A percentile compares a stretch with the other conserved stretches of the same genome.
Evolutionary conservation across 2,113 vertebrate species (phyloP).

Genomic region (Aegotheles bennettii): DNA sequence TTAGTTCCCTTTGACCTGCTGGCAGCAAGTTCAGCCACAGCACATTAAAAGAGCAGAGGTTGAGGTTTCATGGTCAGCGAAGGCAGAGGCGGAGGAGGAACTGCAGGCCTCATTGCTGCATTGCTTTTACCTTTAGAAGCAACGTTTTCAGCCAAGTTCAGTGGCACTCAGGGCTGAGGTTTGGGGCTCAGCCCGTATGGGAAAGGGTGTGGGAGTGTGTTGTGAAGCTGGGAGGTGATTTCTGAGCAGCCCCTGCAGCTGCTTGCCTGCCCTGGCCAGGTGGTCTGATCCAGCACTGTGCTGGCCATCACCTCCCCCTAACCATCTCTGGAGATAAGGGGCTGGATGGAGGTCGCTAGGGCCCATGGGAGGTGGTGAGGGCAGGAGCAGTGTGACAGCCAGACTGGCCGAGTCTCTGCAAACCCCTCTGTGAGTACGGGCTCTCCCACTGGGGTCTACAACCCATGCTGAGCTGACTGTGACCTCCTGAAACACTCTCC

Average conservation of each 20-base stretch:
- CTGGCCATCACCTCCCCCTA: not conserved
- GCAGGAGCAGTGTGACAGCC: not conserved
- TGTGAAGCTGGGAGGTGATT: not conserved
- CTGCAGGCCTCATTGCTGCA: not conserved
- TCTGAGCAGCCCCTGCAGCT: not conserved
- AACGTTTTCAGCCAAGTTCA: not conserved
- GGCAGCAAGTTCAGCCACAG: conserved; percentile 64
- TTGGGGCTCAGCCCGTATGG: not conserved
- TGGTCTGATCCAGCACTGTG: not conserved
- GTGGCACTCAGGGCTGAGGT: not conserved
- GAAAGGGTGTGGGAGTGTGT: not conserved
- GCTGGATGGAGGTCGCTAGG: not conserved
- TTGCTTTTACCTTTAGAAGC: not conserved
- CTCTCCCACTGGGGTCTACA: not conserved
- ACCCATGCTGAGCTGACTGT: rapidly evolving
- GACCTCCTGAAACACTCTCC: not conserved
- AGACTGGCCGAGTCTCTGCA: not conserved
- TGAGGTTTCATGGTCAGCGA: conserved; percentile 52
- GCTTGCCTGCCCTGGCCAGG: not conserved
- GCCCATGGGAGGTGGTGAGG: not conserved
- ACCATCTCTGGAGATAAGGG: not conserved
- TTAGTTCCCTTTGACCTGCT: conserved; percentile 73
- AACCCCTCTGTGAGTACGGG: rapidly evolving
- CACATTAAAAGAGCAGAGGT: conserved; percentile 44
- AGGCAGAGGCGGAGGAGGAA: conserved; percentile 11